Base-by-base conservation (phyloP, 2,888 invertebrate genomes). In the Hypomecis atomaria region DNA sequence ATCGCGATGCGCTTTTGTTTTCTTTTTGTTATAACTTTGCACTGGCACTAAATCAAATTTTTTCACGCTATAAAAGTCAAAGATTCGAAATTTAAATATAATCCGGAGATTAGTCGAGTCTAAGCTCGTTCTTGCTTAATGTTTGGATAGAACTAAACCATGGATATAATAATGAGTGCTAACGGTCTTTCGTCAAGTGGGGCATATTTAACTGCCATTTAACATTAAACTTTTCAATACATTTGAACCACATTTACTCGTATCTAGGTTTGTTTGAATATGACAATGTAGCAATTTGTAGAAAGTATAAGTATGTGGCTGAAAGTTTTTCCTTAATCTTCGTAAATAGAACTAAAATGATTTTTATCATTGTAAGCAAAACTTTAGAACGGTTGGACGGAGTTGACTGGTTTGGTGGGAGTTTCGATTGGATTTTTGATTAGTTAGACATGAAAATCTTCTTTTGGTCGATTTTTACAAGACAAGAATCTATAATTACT, bases 171-270 rank as follows among this genome's bases (percentile, higher is more conserved):
- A 56, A 49, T 56, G 44, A 33, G 34, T 2, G 11, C 23, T n/a
- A 56, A 50, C 50, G 48, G 56, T 45, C 34, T 55, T 50, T 44
- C 36, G 8, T 33, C 6, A 52, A 45, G 42, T 36, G 23, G 49
- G 49, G 36, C 50, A 37, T 50, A 50, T 59, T 50, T 50, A 44
- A 40, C n/a, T 47, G 23, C 45, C 47, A 47, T 47, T 56, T 56
- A 56, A 38, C 56, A 37, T 33, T 33, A 4, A 7, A 33, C 10
- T 56, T 56, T 56, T 45, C 37, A 45, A 45, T 56, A 45, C 45
- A 45, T 52, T 33, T 52, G 52, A 23, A 10, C 9, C 13, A 56
- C 37, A 47, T 56, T 7, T 40, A n/a, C n/a, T n/a, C n/a, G n/a
- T n/a, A 40, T 47, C 45, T 47, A 45, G 47, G 38, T 48, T 23